Evolutionary conservation across 2,797 vertebrate genomes (phyloP), one percentile per base, ranked within the genome.

Genomic region (Semotilus atromaculatus): DNA sequence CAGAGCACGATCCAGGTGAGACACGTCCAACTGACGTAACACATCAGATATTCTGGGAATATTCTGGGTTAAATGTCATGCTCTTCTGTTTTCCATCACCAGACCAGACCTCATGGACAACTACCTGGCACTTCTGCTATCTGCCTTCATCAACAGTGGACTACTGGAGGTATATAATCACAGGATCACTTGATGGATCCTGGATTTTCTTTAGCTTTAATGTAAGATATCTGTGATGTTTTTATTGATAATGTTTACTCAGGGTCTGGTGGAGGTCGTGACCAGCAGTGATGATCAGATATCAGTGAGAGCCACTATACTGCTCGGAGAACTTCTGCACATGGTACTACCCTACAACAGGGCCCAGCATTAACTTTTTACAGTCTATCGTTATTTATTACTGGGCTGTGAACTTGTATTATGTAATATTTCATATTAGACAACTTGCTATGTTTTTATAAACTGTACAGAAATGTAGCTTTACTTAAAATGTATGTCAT

Each of bases 31-130:
- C 21, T 55, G 53, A 55, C 3, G 1, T 55, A 55, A 55, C 53
- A 0, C n/a, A 29, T 45, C 16, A 74, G 19, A 45, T 34, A 62
- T 51, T 7, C 14, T 70, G 31, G 62, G 58, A 26, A 10, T 26
- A 18, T 26, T 58, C 14, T 29, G 14, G 5, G 53, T 64, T 45
- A 45, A 31, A 64, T 13, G 6, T 23, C 13, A 48, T 21, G 14
- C 51, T 75, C 58, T 66, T 66, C 21, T 71, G 45, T 10, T 64
- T 34, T 36, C 11, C 43, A 16, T 68, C n/a, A 53, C 29, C 73
- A 96, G 95, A 80, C 95, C 96, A 89, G 96, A 97, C 90, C 95
- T 97, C 74, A 96, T 97, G 94, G 96, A 97, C 91, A 97, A 96
- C 90, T 97, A 97, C 29, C 93, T 97, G 92, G 95, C 96, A 66